Evolutionary conservation across 2,113 vertebrate genomes (phyloP), one percentile per base, ranked within the genome.

Genomic region (Limanda limanda): DNA sequence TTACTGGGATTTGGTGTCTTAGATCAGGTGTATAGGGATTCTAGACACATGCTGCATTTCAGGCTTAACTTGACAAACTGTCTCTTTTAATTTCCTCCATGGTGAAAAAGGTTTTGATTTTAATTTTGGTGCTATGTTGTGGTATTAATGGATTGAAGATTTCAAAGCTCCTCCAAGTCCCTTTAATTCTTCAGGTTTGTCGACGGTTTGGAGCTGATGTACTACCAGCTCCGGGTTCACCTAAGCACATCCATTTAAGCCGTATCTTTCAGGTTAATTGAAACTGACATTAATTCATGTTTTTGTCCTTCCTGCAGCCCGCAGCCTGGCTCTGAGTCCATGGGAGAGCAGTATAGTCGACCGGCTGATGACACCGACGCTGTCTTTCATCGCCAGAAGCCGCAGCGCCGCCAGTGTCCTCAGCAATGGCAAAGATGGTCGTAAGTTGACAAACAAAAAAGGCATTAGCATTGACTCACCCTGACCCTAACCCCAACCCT

Each of bases 301-400:
- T 47, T 5, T 52, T 35, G 71, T 47, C 42, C 24, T 31, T 25
- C 60, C 40, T 40, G 64, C 89, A 99, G 97, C 95, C 75, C 95
- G 98, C 66, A 97, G 93, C 82, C 82, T 96, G 47, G 96, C 96
- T 80, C 91, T 99, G 84, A 98, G 95, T 77, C 94, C 97, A 0
- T 99, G 97, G 97, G 98, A 99, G 92, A 99, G 97, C 93, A 99
- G 97, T 88, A 98, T 99, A 1, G 97, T 99, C 67, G 97, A 98
- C 88, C 95, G 98, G 20, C 93, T 99, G 89, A 99, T 98, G 97
- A 99, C 98, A 0, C 98, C 98, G 21, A 99, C 98, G 1, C 93
- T 99, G 78, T 96, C 98, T 59, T 99, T 98, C 91, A 94, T 99
- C 6, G 98, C 98, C 0, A 95, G 98, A 74, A 99, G 98, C 91